Evolutionary conservation across 2,797 vertebrate species (phyloP), one percentile per base, ranked within the genome.

Genomic region (Rhodeus uyekii): DNA sequence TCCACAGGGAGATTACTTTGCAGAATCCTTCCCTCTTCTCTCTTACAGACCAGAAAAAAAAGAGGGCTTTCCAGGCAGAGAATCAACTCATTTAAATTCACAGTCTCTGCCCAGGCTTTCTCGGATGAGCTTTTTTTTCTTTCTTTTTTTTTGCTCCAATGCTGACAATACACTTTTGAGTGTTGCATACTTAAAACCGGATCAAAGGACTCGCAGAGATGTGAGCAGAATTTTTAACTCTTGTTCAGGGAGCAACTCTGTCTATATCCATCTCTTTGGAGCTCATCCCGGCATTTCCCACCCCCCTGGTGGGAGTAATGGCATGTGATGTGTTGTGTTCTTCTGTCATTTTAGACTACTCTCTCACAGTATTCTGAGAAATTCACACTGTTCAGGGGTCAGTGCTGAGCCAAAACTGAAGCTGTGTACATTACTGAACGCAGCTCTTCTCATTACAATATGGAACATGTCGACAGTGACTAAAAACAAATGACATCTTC

Each of bases 41-140:
- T 32, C 50, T 65, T 38, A 74, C 68, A 14, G 38, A 78, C 46
- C 42, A 50, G 34, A 80, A 63, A 76, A 75, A n/a, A 68, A 81
- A 36, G 24, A 64, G 72, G 82, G 50, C 65, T 81, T 83, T 75
- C 81, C 46, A 81, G 36, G 46, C 55, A 72, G 19, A 61, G 76
- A 38, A 84, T 73, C 60, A 87, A 89, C 88, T 93, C 89, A 92
- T 94, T 95, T 89, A 92, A 93, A 94, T 95, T 94, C 93, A 89
- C 89, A 85, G 87, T 90, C 87, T 88, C 78, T 86, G 88, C 89
- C 89, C 86, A 83, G 92, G 92, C 92, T 90, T 93, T 92, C 92
- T 92, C 89, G 83, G 76, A 90, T 90, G 91, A 93, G 88, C 60
- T 87, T 90, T 89, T 78, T 10, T n/a, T 13, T 87, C 90, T 89